phyloP scores from a whole-genome alignment of 1,140 invertebrate genomes.

The Papilio xuthus region DNA sequence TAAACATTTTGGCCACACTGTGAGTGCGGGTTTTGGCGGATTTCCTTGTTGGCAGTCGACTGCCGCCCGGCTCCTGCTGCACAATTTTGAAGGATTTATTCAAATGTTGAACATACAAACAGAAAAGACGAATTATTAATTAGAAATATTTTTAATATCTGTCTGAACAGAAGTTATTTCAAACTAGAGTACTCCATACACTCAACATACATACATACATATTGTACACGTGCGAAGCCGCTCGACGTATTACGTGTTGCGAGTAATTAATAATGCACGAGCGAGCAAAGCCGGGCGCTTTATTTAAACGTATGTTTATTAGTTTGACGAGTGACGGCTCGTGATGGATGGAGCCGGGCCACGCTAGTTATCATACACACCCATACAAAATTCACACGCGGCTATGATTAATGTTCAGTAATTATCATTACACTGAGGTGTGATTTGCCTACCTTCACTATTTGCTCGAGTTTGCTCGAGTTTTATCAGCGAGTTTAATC shows the following conservation, averaged over 20 bases:
- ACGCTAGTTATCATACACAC: conserved; percentile 2
- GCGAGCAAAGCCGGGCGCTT: conserved; percentile 23
- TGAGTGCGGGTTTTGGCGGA: not conserved
- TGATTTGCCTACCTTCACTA: not conserved
- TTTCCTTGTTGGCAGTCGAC: conserved; percentile 5
- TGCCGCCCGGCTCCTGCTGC: not conserved
- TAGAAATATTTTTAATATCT: not conserved
- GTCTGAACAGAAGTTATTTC: not conserved
- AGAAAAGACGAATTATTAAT: not conserved
- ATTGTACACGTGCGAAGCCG: not conserved
- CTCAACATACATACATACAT: not conserved
- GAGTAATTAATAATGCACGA: conserved; percentile 28
- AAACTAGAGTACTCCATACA: not conserved
- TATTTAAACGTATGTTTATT: conserved; percentile 29
- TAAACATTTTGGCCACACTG: conserved; percentile 5
- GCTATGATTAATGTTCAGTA: conserved; percentile 15
- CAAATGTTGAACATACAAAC: not conserved
- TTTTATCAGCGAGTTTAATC: too few species aligned
- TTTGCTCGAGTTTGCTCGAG: not conserved
- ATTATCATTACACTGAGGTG: conserved; percentile 14
- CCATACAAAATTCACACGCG: conserved; percentile 17
- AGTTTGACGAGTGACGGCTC: conserved; percentile 24
- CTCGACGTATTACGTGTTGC: conserved; percentile 9
- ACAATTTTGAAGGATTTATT: not conserved
- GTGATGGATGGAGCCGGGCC: conserved; percentile 19